phyloP scores from a whole-genome alignment of 2,113 vertebrate genomes.

The Hystrix cristata region DNA sequence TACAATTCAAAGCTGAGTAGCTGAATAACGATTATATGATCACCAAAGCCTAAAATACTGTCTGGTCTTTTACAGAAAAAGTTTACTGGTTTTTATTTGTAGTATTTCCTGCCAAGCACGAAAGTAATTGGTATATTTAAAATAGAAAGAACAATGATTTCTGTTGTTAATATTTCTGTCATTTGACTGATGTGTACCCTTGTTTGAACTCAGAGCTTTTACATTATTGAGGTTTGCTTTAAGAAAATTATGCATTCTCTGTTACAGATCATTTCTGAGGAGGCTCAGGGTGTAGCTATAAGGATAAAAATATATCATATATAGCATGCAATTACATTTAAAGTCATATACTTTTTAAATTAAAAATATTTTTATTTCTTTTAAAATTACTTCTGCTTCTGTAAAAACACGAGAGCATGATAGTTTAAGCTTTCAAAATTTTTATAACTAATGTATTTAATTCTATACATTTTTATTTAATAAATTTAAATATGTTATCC shows the following conservation, averaged over 20 bases:
- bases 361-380: not conserved
- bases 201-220: not conserved
- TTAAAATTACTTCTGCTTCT: not conserved
- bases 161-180: not conserved
- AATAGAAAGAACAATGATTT: not conserved
- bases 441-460: not conserved
- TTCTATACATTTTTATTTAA: slow-evolving; percentile 21
- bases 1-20: not conserved
- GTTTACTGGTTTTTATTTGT: not conserved
- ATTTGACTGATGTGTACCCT: not conserved
- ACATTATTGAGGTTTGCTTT: slow-evolving; percentile 11
- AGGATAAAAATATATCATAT: not conserved
- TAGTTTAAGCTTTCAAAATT: not conserved
- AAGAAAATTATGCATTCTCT: not conserved
- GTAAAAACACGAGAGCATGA: not conserved
- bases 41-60: not conserved
- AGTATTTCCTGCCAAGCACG: not conserved
- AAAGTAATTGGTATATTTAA: not conserved
- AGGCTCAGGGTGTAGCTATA: not conserved
- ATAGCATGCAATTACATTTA: not conserved
- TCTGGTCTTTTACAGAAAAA: not conserved
- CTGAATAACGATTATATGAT: not conserved
- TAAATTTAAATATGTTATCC: not conserved
- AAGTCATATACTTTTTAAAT: not conserved
- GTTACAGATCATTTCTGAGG: not conserved